Conservation (phyloP, 1,140 invertebrate genomes). For the Pogonomyrmex barbatus region DNA sequence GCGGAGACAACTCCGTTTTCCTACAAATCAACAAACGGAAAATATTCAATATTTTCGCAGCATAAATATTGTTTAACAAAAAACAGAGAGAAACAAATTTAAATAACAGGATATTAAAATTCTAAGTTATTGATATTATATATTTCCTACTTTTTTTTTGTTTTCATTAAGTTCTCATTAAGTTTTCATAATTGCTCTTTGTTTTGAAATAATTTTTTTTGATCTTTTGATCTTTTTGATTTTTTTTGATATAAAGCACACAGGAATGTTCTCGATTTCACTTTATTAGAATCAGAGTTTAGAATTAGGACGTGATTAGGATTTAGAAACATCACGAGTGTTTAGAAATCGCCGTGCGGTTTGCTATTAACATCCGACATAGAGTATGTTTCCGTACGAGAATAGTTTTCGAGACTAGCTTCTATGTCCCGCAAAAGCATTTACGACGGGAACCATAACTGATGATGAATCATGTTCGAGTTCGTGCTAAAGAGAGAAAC, state of each 20-base stretch:
- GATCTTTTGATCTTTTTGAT: no score
- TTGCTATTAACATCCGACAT: conserved; percentile 1
- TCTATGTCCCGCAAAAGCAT: conserved; percentile 12
- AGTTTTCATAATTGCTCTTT: background rate
- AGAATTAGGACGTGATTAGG: background rate
- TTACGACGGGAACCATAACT: conserved; percentile 28
- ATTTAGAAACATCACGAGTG: conserved; percentile 18
- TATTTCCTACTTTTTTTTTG: background rate
- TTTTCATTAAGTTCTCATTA: background rate
- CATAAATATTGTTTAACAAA: conserved; percentile 9
- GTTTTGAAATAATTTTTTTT: background rate
- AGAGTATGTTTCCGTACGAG: conserved; percentile 26
- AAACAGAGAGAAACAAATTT: background rate
- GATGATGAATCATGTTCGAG: conserved; percentile 51
- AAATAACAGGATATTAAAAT: background rate
- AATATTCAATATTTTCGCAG: background rate
- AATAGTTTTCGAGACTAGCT: conserved; percentile 46
- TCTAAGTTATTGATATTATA: background rate
- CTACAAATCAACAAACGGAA: background rate
- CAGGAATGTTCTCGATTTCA: background rate
- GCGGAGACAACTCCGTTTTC: background rate
- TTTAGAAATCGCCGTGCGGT: conserved; percentile 18
- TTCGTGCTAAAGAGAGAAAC: background rate
- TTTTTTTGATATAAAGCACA: background rate
- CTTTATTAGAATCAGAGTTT: conserved; percentile 10